These are phyloP conservation scores for Pristionchus maxplancki DNA, from an alignment of 2,888 invertebrate genomes.

Conservation along the genomic window DNA sequence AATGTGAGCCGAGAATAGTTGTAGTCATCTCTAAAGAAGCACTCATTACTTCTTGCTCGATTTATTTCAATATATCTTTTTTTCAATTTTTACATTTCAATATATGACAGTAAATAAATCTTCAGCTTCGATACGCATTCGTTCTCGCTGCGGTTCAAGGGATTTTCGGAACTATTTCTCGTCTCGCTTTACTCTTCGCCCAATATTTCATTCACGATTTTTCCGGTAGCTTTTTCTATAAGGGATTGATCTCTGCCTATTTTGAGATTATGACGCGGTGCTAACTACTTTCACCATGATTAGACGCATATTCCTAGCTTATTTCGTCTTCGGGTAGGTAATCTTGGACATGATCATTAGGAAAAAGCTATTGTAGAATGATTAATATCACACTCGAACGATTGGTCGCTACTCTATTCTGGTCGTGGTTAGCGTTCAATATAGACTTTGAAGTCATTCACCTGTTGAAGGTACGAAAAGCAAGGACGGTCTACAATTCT, in stretches of 20 bases:
- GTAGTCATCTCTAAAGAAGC: too few species aligned
- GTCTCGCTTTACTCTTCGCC: background rate
- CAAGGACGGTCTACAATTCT: constrained; percentile 19
- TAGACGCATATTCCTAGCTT: constrained; percentile 4
- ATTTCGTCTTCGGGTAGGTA: background rate
- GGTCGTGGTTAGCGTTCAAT: background rate
- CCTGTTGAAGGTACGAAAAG: background rate
- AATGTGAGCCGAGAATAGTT: background rate
- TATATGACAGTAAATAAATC: too few species aligned
- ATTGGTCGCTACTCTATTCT: constrained; percentile 7
- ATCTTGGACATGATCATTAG: background rate
- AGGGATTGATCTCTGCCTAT: background rate
- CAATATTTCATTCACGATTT: constrained; percentile 24
- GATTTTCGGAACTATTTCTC: background rate
- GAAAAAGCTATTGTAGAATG: background rate
- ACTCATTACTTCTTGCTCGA: too few species aligned
- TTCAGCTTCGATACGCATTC: constrained; percentile 13
- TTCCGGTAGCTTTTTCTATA: background rate
- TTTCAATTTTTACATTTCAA: too few species aligned
- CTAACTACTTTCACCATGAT: constrained; percentile 22
- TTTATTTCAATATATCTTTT: too few species aligned
- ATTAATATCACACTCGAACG: constrained; percentile 29
- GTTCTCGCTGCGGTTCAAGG: constrained; percentile 4
- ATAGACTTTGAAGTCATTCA: background rate
- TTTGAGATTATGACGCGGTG: background rate